Evolutionary conservation across 1,140 invertebrate genomes (phyloP), one percentile per base, ranked within the genome.

Genomic region (Drosophila dunni): DNA sequence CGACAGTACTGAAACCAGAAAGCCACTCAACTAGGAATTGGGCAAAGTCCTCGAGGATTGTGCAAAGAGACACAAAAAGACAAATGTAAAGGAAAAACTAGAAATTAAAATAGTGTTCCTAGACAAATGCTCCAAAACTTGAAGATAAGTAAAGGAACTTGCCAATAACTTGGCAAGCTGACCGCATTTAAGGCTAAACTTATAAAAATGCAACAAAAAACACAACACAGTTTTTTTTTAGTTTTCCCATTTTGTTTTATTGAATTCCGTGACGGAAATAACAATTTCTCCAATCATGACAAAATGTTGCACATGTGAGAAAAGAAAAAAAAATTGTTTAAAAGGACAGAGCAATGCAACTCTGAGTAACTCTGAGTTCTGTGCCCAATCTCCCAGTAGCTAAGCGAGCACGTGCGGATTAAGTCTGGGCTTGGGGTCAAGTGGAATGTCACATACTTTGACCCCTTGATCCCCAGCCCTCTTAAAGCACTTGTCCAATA

Each of bases 181-280:
- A 62, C 68, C 54, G 34, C 44, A 60, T n/a, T 50, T 58, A 33
- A 24, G 33, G 17, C 33, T 42, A n/a, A 48, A 62, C 24, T 20
- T 8, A 33, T 36, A 69, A 45, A 65, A 48, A 17, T 57, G 40
- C 42, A 50, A 9, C 45, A 17, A 69, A 40, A 65, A 48, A 17
- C 51, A 50, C 44, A 56, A 7, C 46, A 36, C 67, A 73, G 73
- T 81, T 81, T 8, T 60, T 50, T 42, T 34, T 54, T n/a, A 40
- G 11, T 51, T 53, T 24, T 34, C 36, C 3, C 33, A 46, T 54
- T 17, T 66, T 44, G 50, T 61, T 82, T 81, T 83, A 82, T 82
- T 82, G 79, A 82, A 82, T 71, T 82, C 78, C 75, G 79, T 82
- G 79, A 57, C 42, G 20, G 75, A 78, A 78, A 78, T 81, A 60